A percentile compares a stretch with the other conserved stretches of the same genome.
Evolutionary conservation across 2,888 invertebrate genomes (phyloP).

Genomic region (Aspidiotus rigidus): DNA sequence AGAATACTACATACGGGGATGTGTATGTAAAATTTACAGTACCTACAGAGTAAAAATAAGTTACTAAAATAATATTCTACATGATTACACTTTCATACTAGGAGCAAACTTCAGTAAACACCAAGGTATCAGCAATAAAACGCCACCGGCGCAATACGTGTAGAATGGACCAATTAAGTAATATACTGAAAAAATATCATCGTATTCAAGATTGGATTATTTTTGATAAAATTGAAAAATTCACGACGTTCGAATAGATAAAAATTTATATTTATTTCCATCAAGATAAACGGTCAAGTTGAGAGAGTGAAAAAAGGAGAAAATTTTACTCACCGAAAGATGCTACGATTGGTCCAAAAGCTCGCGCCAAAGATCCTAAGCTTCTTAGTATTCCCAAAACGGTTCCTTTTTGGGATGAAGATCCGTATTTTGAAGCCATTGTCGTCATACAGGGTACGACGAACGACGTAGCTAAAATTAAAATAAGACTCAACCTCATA

Average conservation of each 20-base stretch:
- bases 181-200: slow-evolving; percentile 55
- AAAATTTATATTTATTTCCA: neutral
- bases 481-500: neutral
- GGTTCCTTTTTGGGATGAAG: slow-evolving; percentile 75
- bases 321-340: slow-evolving; percentile 57
- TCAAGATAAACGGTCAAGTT: neutral
- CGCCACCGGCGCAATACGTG: slow-evolving; percentile 73
- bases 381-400: slow-evolving; percentile 91
- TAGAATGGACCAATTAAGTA: slow-evolving; percentile 79
- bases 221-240: neutral
- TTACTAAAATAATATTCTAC: neutral
- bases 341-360: slow-evolving; percentile 80
- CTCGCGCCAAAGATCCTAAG: slow-evolving; percentile 85
- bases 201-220: slow-evolving; percentile 6
- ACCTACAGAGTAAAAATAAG: too few relatives aligned
- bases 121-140: slow-evolving; percentile 62
- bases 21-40: too few relatives aligned
- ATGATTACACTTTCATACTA: slow-evolving; percentile 11
- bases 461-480: slow-evolving; percentile 66
- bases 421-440: slow-evolving; percentile 74
- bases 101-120: slow-evolving; percentile 38
- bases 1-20: too few relatives aligned
- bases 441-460: slow-evolving; percentile 94
- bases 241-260: neutral
- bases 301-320: neutral